Evolutionary conservation across 1,140 invertebrate species (phyloP).

Genomic region (Ephestia elutella): DNA sequence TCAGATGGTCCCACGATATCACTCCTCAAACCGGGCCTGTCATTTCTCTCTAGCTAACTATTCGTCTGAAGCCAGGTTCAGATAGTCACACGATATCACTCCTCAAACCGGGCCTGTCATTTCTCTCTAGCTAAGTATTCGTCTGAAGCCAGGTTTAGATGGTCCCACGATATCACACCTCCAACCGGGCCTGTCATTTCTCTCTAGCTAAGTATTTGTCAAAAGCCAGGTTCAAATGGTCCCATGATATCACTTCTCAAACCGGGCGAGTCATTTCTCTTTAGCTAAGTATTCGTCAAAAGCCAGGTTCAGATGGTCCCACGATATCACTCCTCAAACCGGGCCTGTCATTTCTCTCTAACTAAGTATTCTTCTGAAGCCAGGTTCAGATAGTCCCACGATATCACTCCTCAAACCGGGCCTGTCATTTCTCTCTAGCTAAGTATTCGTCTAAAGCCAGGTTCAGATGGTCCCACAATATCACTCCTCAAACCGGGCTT

Average conservation of each 20-base stretch:
- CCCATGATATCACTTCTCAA: background rate
- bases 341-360: background rate
- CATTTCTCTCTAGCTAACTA: background rate
- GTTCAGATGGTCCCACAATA: too few species aligned
- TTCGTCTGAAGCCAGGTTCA: background rate
- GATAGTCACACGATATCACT: background rate
- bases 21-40: background rate
- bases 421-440: too few species aligned
- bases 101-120: background rate
- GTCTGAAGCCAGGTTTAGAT: background rate
- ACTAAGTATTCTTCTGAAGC: background rate
- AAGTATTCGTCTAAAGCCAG: too few species aligned
- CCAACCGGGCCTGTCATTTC: too few species aligned
- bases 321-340: background rate
- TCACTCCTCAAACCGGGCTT: too few species aligned
- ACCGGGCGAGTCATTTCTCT: background rate
- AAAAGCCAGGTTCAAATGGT: too few species aligned
- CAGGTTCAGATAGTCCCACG: background rate
- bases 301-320: background rate
- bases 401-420: background rate
- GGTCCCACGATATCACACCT: too few species aligned
- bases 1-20: background rate
- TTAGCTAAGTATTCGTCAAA: background rate
- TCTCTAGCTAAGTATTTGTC: too few species aligned
- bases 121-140: background rate